Evolutionary conservation across 2,113 vertebrate genomes (phyloP).

Genomic region (Mandrillus leucophaeus): DNA sequence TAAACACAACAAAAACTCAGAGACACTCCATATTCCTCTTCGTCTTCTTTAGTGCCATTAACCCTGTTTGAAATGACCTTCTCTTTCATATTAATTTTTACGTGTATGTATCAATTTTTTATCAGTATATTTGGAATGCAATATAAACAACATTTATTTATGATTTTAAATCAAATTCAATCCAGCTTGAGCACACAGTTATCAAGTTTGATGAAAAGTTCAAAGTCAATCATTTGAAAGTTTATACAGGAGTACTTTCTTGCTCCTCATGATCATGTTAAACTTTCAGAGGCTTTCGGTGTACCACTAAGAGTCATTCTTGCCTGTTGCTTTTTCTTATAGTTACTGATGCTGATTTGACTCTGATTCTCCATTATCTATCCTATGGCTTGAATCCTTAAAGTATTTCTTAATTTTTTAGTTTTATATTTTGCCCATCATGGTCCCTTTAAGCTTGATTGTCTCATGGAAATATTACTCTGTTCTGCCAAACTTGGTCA

Average conservation of each 20-base stretch:
- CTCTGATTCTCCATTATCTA: neutral
- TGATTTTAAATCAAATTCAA: slow-evolving; percentile 43
- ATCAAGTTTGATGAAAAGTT: neutral
- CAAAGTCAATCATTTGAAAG: neutral
- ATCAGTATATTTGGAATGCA: neutral
- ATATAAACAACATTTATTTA: neutral
- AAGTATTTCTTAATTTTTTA: neutral
- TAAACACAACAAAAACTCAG: neutral
- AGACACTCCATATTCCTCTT: neutral
- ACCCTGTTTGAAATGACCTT: neutral
- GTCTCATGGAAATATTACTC: neutral
- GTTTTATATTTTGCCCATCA: neutral
- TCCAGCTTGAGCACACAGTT: neutral
- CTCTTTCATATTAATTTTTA: slow-evolving; percentile 7
- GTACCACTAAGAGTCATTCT: neutral
- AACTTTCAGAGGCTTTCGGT: neutral
- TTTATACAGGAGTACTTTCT: neutral
- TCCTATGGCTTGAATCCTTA: neutral
- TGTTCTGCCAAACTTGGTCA: neutral
- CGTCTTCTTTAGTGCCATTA: neutral
- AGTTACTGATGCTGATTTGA: neutral
- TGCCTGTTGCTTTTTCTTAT: neutral
- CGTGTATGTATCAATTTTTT: neutral
- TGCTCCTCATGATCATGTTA: neutral
- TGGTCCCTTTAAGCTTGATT: neutral